Conservation (phyloP, 2,888 invertebrate species). For the Synergus itoensis region DNA sequence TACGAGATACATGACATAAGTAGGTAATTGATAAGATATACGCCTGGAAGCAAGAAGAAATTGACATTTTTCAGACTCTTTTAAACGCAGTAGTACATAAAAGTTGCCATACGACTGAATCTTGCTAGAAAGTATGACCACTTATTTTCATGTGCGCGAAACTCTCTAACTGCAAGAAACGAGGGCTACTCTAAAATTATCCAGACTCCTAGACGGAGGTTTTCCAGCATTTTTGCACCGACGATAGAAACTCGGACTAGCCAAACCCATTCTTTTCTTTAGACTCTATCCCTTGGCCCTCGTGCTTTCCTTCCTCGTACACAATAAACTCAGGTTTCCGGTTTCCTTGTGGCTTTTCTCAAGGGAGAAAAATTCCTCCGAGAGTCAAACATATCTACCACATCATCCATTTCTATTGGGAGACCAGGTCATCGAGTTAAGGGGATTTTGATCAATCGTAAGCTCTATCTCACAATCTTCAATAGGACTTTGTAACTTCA, state of each 20-base stretch:
- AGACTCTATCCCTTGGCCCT: not conserved
- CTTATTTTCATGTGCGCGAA: not conserved
- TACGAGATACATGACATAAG: too few relatives aligned
- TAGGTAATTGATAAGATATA: too few relatives aligned
- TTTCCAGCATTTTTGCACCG: slow-evolving; percentile 6
- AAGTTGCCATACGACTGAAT: not conserved
- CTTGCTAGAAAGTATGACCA: not conserved
- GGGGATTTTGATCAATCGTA: slow-evolving; percentile 33
- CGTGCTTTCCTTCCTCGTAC: not conserved
- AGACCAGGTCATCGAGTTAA: slow-evolving; percentile 35
- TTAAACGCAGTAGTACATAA: not conserved
- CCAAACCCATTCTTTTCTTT: not conserved
- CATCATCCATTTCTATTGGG: slow-evolving; percentile 36
- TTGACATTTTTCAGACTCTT: not conserved
- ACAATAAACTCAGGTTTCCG: slow-evolving; percentile 42
- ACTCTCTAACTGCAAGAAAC: not conserved
- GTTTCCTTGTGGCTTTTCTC: slow-evolving; percentile 30
- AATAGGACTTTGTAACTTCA: slow-evolving; percentile 24
- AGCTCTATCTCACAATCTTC: slow-evolving; percentile 29
- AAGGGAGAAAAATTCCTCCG: slow-evolving; percentile 15
- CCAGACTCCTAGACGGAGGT: not conserved
- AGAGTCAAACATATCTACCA: slow-evolving; percentile 6
- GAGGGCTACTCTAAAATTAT: not conserved
- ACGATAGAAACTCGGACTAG: not conserved
- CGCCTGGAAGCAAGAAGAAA: not conserved